Percentiles rank a stretch among this genome's conserved stretches.
Conservation (phyloP, 2,113 vertebrate species). For the Onychorhynchus coronatus region DNA sequence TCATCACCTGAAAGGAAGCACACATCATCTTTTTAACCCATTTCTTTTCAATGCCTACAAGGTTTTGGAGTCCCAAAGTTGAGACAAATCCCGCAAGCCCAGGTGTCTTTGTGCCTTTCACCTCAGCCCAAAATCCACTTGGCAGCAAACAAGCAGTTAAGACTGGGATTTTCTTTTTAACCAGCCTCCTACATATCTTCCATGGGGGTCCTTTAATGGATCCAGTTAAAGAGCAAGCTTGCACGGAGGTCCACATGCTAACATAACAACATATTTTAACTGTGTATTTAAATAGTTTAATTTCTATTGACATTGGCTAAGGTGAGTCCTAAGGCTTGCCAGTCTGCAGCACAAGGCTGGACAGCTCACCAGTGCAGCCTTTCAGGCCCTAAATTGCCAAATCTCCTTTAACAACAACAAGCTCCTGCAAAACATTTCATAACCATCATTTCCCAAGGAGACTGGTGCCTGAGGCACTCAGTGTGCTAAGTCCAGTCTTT, state of each 20-base stretch:
- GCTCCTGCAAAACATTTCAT: background rate
- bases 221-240: slow-evolving; percentile 7
- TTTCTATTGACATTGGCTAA: slow-evolving; percentile 46
- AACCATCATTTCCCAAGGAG: background rate
- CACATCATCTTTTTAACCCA: background rate
- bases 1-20: background rate
- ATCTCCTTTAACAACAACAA: background rate
- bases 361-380: background rate
- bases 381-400: background rate
- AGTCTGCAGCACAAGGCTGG: background rate
- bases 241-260: slow-evolving; percentile 55
- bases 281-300: slow-evolving; percentile 29
- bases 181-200: background rate
- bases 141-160: slow-evolving; percentile 6
- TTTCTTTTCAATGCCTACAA: background rate
- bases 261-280: slow-evolving; percentile 54
- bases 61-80: background rate
- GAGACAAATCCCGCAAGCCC: background rate
- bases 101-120: background rate
- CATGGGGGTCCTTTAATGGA: background rate
- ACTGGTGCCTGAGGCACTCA: background rate
- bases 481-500: background rate
- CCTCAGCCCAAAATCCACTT: background rate
- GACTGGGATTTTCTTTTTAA: background rate
- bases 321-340: background rate